These are phyloP conservation scores for Globia sparganii DNA, from an alignment of 2,888 invertebrate genomes.

Conservation along the genomic window DNA sequence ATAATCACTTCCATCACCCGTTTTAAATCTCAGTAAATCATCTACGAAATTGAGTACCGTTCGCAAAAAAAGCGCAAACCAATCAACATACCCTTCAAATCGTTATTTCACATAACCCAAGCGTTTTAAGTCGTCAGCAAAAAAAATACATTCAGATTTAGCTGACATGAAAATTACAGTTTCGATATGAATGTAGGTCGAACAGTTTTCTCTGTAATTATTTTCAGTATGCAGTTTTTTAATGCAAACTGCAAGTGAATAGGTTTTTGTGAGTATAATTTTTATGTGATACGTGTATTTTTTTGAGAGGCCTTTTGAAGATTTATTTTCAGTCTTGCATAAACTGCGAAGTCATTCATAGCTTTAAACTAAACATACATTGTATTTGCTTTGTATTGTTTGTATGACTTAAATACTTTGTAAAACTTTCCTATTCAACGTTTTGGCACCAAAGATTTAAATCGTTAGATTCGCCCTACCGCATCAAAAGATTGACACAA, in stretches of 20 bases:
- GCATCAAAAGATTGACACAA: too few species aligned
- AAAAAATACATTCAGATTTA: conserved; percentile 59
- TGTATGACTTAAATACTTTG: background rate
- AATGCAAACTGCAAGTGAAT: conserved; percentile 29
- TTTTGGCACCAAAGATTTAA: background rate
- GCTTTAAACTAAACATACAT: background rate
- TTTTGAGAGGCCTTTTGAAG: background rate
- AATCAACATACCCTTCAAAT: conserved; percentile 24
- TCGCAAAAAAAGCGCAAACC: conserved; percentile 3
- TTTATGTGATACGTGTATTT: background rate
- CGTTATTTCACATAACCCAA: conserved; percentile 30
- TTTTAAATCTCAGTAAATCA: conserved; percentile 23
- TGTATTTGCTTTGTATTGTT: too few species aligned
- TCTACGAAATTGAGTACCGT: conserved; percentile 18
- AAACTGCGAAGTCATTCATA: background rate
- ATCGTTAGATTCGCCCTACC: background rate
- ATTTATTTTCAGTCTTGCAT: background rate
- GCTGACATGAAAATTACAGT: conserved; percentile 58
- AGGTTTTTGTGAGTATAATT: conserved; percentile 19
- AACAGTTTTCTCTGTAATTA: conserved; percentile 55
- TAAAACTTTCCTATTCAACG: background rate
- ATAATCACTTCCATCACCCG: background rate
- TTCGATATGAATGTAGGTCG: conserved; percentile 57
- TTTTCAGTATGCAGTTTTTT: conserved; percentile 59
- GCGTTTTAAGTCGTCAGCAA: conserved; percentile 50